Evolutionary conservation across 2,888 invertebrate genomes (phyloP), one percentile per base, ranked within the genome.

Genomic region (Mayetiola destructor): DNA sequence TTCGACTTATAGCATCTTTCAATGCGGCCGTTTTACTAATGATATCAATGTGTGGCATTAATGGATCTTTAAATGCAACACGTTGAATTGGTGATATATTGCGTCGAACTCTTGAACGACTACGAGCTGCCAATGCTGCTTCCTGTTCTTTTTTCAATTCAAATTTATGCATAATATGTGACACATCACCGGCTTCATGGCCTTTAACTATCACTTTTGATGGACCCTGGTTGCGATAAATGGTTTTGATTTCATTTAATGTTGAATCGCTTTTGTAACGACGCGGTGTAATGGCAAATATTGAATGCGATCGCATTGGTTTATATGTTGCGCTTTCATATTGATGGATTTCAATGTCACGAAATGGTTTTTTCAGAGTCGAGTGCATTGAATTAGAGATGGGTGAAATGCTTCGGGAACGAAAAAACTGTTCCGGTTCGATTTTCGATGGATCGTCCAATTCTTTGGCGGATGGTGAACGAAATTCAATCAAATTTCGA

Each of bases 31-130:
- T 79, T 72, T 90, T 89, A 63, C 89, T 89, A 64, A 90, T 91
- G n/a, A 90, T 82, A 64, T 90, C 88, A 62, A 90, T 89, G 65
- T 86, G 88, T 0, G 90, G 89, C 88, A 90, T 89, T 61, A 81
- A 81, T 14, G 88, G 78, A 66, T 88, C 84, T 35, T 80, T 76
- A 32, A 85, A 72, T 1, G 81, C 80, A 35, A 78, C 72, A 37
- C 78, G 75, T 9, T 80, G 80, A 55, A 85, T 80, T 0, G 86
- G 85, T 1, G 84, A 80, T 59, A 75, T 69, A n/a, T 75, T 71
- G 1, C 75, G 74, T 18, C 75, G 66, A 10, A 70, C 68, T 3
- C 77, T 71, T 21, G 74, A 72, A 37, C 80, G 67, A 1, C 78
- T 76, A 30, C 78, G 70, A 1, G 69, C 69, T 18, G 32, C 3